Percentiles rank a stretch among this genome's conserved stretches.
Evolutionary conservation across 2,113 vertebrate genomes (phyloP).

Genomic region (Myxocyprinus asiaticus): DNA sequence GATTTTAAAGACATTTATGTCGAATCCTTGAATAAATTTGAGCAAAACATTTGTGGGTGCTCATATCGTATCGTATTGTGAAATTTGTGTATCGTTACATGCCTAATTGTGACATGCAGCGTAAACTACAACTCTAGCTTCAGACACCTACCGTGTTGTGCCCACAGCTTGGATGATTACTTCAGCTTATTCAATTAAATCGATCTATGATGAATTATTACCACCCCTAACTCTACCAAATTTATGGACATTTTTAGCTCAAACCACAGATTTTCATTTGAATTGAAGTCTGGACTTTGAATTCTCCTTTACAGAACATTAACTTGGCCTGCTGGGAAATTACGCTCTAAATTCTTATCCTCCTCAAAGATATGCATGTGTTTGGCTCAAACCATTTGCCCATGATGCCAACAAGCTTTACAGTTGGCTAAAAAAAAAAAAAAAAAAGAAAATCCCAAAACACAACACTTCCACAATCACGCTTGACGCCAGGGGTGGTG

Average conservation of each 20-base stretch:
- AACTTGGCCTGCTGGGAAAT: background rate
- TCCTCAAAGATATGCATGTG: constrained; percentile 27
- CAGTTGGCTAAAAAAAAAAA: constrained; percentile 1
- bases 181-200: background rate
- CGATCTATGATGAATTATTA: background rate
- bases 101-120: too few relatives aligned
- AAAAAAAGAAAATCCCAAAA: too few relatives aligned
- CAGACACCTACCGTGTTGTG: too few relatives aligned
- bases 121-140: too few relatives aligned
- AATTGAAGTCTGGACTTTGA: background rate
- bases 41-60: too few relatives aligned
- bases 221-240: background rate
- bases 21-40: too few relatives aligned
- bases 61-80: too few relatives aligned
- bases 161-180: too few relatives aligned
- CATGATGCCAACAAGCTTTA: constrained; percentile 11
- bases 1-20: too few relatives aligned
- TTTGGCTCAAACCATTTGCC: constrained; percentile 12
- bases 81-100: too few relatives aligned
- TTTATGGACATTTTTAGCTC: constrained; percentile 3
- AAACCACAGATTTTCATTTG: constrained; percentile 1
- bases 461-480: background rate
- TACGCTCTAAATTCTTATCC: background rate
- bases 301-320: background rate
- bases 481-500: background rate